Base-by-base conservation (phyloP, 1,140 invertebrate species). In the Pissodes strobi region DNA sequence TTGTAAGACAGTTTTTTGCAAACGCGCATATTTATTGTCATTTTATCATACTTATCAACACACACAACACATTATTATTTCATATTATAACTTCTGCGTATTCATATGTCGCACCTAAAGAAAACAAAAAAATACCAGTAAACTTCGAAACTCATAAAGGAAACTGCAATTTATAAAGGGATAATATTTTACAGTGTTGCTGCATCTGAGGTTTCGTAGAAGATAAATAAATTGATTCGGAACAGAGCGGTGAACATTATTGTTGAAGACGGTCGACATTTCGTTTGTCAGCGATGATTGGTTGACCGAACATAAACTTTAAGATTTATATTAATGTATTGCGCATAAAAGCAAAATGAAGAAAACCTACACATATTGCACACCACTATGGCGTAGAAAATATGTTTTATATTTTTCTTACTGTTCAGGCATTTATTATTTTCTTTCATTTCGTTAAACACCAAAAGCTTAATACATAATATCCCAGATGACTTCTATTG, bases 191-290 rank as follows among this genome's bases (percentile, higher is more conserved):
- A 59, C 43, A n/a, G 57, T 48, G 57, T 59, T 15, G 43, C 22
- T 59, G 27, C 41, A 59, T 59, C 57, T 48, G 41, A 48, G 43
- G 45, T 48, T 59, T 59, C 57, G 57, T 21, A 49, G 57, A 59
- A 59, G 57, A 49, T 59, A 59, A 59, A 59, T 59, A 59, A 59
- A 59, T 59, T 59, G 57, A 59, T 59, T 59, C 43, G 43, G 57
- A 48, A 59, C 57, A 59, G 57, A 58, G 39, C 55, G 55, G 55
- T 45, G 55, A 62, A 53, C 59, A 39, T 60, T 69, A 69, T 69
- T 69, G 67, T 66, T 69, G 67, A 69, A 66, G 64, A 69, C 64
- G 67, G 64, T 69, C 67, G 67, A 66, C 64, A 55, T 63, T 69
- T 69, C 64, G 60, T 68, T 68, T 68, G 67, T 68, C 67, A 66